Percentiles rank a stretch among this genome's conserved stretches.
Evolutionary conservation across 1,140 invertebrate species (phyloP).

Genomic region (Metaphire vulgaris): DNA sequence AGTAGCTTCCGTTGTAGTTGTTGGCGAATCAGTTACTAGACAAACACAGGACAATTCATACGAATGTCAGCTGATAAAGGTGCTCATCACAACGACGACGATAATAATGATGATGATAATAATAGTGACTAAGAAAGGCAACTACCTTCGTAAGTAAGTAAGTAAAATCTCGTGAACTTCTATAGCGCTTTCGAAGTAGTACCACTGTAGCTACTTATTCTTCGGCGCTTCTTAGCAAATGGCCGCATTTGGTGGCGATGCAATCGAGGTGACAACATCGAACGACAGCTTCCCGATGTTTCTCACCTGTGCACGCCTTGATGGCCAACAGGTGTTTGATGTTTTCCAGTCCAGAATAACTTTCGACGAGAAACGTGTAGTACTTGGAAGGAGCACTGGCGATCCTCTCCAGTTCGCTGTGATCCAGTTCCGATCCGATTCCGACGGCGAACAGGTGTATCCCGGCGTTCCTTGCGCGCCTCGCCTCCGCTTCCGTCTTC

Average conservation of each 20-base stretch:
- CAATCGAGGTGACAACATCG: too few relatives aligned
- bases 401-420: slow-evolving; percentile 20
- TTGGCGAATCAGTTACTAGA: not conserved
- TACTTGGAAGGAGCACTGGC: slow-evolving; percentile 23
- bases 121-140: too few relatives aligned
- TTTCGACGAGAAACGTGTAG: slow-evolving; percentile 17
- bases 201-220: too few relatives aligned
- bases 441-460: slow-evolving; percentile 30
- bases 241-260: too few relatives aligned
- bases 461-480: slow-evolving; percentile 6
- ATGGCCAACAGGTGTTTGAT: slow-evolving; percentile 23
- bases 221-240: too few relatives aligned
- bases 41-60: not conserved
- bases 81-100: too few relatives aligned
- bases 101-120: too few relatives aligned
- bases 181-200: too few relatives aligned
- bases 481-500: slow-evolving; percentile 18
- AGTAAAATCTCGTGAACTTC: too few relatives aligned
- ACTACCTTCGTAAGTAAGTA: too few relatives aligned
- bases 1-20: not conserved
- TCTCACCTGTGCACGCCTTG: slow-evolving; percentile 26
- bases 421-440: slow-evolving; percentile 16
- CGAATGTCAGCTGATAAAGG: too few relatives aligned
- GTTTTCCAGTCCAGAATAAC: slow-evolving; percentile 15
- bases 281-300: too few relatives aligned